These are phyloP conservation scores for Zapus hudsonius DNA, from an alignment of 2,113 vertebrate genomes.

Conservation along the genomic window DNA sequence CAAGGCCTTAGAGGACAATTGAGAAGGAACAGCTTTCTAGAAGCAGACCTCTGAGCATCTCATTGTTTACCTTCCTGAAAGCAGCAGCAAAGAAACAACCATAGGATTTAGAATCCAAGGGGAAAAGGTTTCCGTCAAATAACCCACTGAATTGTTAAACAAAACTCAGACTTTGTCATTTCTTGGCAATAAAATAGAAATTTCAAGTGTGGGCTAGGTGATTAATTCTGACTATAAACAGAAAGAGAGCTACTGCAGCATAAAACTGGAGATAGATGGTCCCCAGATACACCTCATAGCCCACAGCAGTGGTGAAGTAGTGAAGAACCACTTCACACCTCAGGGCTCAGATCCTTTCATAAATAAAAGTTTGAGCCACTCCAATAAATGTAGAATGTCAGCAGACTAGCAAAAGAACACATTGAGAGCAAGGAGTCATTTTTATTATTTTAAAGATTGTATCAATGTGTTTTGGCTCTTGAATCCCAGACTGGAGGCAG, in stretches of 20 bases:
- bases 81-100: background rate
- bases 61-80: background rate
- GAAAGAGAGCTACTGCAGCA: background rate
- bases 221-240: constrained; percentile 21
- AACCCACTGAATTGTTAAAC: background rate
- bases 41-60: background rate
- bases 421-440: background rate
- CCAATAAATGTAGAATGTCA: background rate
- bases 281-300: background rate
- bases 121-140: background rate
- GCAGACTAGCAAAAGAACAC: background rate
- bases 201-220: background rate
- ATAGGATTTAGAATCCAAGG: background rate
- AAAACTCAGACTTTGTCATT: background rate
- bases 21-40: background rate
- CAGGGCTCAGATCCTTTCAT: background rate
- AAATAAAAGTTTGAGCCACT: background rate
- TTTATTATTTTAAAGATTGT: background rate
- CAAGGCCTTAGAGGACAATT: background rate
- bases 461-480: constrained; percentile 4
- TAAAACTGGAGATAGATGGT: background rate
- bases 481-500: constrained; percentile 3
- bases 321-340: fast-evolving
- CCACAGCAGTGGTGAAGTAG: background rate
- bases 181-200: constrained; percentile 27